phyloP scores from a whole-genome alignment of 2,113 vertebrate genomes.

The Pseudorasbora parva region DNA sequence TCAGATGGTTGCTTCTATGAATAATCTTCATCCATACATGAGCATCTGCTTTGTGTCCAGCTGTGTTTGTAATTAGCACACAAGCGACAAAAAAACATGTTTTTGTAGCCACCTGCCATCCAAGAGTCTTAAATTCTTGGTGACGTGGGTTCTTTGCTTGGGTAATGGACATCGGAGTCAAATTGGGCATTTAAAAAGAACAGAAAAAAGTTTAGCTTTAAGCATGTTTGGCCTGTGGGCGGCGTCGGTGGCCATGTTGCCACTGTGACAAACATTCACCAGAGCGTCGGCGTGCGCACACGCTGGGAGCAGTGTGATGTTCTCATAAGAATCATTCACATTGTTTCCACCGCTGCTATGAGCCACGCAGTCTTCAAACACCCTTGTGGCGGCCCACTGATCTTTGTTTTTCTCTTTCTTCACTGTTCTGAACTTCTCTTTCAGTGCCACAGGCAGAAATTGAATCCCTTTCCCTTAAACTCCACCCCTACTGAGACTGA shows the following conservation, averaged over 20 bases:
- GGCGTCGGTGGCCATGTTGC: neutral
- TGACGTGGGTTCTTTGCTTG: neutral
- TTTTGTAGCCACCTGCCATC: neutral
- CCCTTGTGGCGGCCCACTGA: conserved; percentile 8
- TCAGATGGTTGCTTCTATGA: conserved; percentile 8
- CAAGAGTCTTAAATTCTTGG: neutral
- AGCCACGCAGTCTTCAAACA: conserved; percentile 12
- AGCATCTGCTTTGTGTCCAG: conserved; percentile 34
- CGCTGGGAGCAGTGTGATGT: neutral
- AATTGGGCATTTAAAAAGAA: neutral
- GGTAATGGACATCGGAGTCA: neutral
- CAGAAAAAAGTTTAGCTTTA: neutral
- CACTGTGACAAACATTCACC: neutral
- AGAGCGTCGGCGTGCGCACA: neutral
- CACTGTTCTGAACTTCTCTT: neutral
- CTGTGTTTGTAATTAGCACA: conserved; percentile 34
- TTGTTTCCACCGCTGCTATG: conserved; percentile 34
- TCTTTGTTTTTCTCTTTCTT: conserved; percentile 33
- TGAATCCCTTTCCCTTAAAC: conserved; percentile 11
- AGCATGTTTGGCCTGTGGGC: neutral
- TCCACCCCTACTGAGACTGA: neutral
- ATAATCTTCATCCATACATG: conserved; percentile 3
- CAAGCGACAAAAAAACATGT: neutral
- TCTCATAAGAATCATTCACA: conserved; percentile 8
- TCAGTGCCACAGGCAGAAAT: conserved; percentile 13